Evolutionary conservation across 2,888 invertebrate genomes (phyloP).

Genomic region (Tiliacea citrago): DNA sequence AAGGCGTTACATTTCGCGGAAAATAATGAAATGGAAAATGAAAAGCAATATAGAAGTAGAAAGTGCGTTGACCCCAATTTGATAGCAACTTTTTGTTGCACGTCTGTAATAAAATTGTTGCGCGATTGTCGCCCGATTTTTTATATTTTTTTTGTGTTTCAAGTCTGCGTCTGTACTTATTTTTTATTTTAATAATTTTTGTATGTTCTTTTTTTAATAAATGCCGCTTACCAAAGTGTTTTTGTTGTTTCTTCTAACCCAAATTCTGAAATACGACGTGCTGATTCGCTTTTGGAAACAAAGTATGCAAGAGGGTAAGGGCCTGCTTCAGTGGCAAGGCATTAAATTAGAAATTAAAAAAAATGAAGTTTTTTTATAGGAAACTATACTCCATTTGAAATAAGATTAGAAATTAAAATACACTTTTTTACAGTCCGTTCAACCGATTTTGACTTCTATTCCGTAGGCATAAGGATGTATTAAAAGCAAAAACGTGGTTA

Average conservation of each 20-base stretch:
- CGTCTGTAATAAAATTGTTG: constrained; percentile 15
- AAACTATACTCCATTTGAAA: too few species aligned
- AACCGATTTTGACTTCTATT: too few species aligned
- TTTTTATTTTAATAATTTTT: constrained; percentile 76
- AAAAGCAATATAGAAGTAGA: constrained; percentile 2
- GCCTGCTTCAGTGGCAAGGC: too few species aligned
- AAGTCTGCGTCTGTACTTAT: constrained; percentile 63
- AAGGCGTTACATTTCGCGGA: neutral
- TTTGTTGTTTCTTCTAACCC: constrained; percentile 55
- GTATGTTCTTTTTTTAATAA: constrained; percentile 84
- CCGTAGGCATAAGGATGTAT: too few species aligned
- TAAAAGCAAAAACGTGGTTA: too few species aligned
- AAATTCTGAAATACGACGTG: neutral
- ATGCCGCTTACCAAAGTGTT: constrained; percentile 88
- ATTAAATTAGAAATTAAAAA: too few species aligned
- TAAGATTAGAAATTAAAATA: too few species aligned
- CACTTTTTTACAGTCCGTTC: too few species aligned
- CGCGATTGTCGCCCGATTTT: constrained; percentile 16
- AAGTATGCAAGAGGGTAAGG: neutral
- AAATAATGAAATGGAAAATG: neutral
- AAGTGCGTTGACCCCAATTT: constrained; percentile 26
- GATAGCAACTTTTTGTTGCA: constrained; percentile 40
- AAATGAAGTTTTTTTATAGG: too few species aligned
- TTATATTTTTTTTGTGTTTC: constrained; percentile 4
- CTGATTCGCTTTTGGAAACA: neutral